Evolutionary conservation across 2,113 vertebrate species (phyloP).

Genomic region (Xenus cinereus): DNA sequence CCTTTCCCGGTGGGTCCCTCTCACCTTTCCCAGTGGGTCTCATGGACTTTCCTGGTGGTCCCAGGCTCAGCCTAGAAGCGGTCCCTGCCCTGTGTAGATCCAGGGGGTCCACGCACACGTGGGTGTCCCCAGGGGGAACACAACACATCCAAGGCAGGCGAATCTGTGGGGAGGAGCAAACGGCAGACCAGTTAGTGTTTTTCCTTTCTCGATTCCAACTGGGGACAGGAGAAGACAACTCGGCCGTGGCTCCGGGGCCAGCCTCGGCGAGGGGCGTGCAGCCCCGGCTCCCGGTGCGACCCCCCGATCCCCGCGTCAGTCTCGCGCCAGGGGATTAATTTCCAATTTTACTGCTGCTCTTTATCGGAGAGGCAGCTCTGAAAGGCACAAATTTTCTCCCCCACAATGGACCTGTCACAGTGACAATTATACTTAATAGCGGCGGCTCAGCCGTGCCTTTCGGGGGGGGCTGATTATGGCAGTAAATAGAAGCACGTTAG

Average conservation of each 20-base stretch:
- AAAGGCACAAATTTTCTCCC: background rate
- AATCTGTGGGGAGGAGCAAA: background rate
- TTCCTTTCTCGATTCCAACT: accelerated
- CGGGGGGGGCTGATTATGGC: background rate
- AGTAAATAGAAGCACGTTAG: background rate
- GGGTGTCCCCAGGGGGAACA: background rate
- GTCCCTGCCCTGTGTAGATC: background rate
- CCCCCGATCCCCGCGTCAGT: background rate
- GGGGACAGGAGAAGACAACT: background rate
- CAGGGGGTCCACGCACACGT: accelerated
- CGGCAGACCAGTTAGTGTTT: accelerated
- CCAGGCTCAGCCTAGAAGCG: background rate
- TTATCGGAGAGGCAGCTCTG: background rate
- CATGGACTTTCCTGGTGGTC: accelerated
- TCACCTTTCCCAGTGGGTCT: background rate
- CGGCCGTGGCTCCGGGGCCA: accelerated
- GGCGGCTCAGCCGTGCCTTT: background rate
- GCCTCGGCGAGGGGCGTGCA: too few species aligned
- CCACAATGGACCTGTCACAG: background rate
- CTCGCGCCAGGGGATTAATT: background rate
- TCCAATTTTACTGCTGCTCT: background rate
- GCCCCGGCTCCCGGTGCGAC: background rate
- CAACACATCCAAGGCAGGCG: accelerated
- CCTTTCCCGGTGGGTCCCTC: background rate
- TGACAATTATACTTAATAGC: background rate